Evolutionary conservation across 2,888 invertebrate genomes (phyloP), one percentile per base, ranked within the genome.

Genomic region (Troglohyphantes excavatus): DNA sequence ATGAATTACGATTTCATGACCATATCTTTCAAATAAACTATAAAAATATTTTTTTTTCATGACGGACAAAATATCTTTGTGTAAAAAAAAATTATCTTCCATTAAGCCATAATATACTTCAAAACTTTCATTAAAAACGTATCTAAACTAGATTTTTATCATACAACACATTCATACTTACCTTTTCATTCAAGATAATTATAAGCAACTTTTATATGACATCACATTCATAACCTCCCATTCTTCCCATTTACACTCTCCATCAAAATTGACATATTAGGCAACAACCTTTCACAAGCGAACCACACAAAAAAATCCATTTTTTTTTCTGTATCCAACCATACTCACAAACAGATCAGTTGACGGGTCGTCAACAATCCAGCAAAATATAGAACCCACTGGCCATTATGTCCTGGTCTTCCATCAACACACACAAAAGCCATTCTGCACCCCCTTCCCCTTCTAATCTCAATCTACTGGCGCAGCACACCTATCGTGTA

Each of bases 391-490:
- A 23, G 39, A 53, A 9, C 46, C 33, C 1, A 21, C n/a, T 73
- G 63, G 27, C 72, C 73, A 73, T 73, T 65, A 73, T 43, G 63
- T 17, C 19, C 9, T n/a, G 59, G 81, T 89, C 70, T 89, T 89
- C 88, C 75, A 89, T 89, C 88, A 89, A 76, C 7, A 2, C 26
- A 27, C 76, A 89, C 82, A 82, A 82, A 76, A 26, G 82, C 17
- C 19, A 19, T 43, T 29, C 65, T 63, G 70, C 73, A 26, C 33
- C 65, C 75, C 61, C 11, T 39, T 39, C 39, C 39, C 68, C 67
- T n/a, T 7, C 61, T 19, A 59, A 65, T 79, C 70, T 39, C 23
- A 76, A 85, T n/a, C n/a, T 85, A 85, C 68, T 19, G 53, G 43
- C n/a, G 9, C 29, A 9, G 17, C 72, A 27, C 27, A 39, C 39